Conservation (phyloP, 2,888 invertebrate genomes). For the Rhabditophanes sp. region DNA sequence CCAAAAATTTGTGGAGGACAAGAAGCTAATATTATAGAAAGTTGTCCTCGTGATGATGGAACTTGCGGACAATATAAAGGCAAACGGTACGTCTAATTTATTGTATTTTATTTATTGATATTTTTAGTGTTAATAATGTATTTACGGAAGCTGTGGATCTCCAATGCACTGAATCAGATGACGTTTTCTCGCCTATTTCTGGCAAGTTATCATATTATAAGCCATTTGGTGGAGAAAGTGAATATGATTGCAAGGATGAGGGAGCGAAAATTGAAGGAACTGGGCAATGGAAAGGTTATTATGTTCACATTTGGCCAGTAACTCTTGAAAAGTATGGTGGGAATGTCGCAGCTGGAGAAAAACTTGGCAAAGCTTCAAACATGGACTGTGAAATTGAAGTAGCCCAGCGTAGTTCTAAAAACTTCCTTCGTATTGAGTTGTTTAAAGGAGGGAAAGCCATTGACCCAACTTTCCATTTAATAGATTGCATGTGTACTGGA, state of each 20-base stretch:
- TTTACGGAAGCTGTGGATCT: conserved; percentile 17
- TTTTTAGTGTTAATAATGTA: conserved; percentile 12
- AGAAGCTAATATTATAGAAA: too few species aligned
- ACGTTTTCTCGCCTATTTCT: conserved; percentile 29
- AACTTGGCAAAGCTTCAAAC: conserved; percentile 15
- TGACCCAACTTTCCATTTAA: conserved; percentile 40
- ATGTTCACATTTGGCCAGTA: conserved; percentile 34
- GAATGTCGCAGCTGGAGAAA: conserved; percentile 22
- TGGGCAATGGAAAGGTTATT: conserved; percentile 43
- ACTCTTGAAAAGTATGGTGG: conserved; percentile 32
- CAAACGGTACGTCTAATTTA: conserved; percentile 14
- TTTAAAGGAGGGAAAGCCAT: conserved; percentile 27
- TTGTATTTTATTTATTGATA: not conserved
- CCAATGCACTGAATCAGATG: conserved; percentile 11
- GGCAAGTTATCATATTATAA: conserved; percentile 27
- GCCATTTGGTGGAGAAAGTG: conserved; percentile 18
- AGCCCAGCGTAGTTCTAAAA: conserved; percentile 1
- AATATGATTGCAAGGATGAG: conserved; percentile 32
- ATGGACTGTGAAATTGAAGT: conserved; percentile 7
- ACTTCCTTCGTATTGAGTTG: conserved; percentile 16
- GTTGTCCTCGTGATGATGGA: conserved; percentile 30
- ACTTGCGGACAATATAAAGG: conserved; percentile 30
- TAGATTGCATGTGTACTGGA: conserved; percentile 43
- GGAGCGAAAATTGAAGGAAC: conserved; percentile 39
- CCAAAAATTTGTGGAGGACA: too few species aligned